These are phyloP conservation scores for Neelides sp. DNA, from an alignment of 1,140 invertebrate species.

Conservation along the genomic window DNA sequence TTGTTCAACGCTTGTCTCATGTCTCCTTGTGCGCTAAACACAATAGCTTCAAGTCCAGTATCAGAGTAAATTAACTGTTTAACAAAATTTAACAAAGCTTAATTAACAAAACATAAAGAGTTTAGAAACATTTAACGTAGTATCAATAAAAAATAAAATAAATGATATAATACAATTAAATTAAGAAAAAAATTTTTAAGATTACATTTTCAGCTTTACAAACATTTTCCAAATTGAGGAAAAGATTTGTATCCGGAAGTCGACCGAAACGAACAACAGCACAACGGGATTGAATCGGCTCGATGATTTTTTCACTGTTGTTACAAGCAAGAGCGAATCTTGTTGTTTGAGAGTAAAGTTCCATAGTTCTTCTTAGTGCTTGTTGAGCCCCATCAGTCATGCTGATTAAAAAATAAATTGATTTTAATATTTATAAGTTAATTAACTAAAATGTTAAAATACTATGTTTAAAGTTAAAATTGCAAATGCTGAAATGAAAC, in stretches of 20 bases:
- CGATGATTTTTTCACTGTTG: constrained; percentile 97
- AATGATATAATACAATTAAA: not conserved
- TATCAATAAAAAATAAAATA: not conserved
- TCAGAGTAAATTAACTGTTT: constrained; percentile 68
- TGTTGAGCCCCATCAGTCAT: constrained; percentile 98
- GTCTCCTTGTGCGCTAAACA: constrained; percentile 97
- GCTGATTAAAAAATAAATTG: constrained; percentile 37
- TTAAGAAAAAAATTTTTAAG: not conserved
- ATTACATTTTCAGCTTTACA: constrained; percentile 59
- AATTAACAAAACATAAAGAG: constrained; percentile 28
- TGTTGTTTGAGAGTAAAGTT: constrained; percentile 93
- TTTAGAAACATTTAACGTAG: constrained; percentile 1
- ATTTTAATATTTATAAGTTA: not conserved
- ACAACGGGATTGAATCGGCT: constrained; percentile 97
- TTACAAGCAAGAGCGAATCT: constrained; percentile 97
- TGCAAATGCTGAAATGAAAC: not conserved
- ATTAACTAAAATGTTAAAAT: constrained; percentile 4
- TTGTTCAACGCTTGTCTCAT: constrained; percentile 97
- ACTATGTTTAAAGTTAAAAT: too few relatives aligned
- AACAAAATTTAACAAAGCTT: not conserved
- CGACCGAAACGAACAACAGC: constrained; percentile 91
- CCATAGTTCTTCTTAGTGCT: constrained; percentile 93
- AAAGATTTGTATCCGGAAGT: constrained; percentile 74
- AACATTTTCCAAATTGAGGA: constrained; percentile 63
- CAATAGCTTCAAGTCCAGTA: constrained; percentile 89